Base-by-base conservation (phyloP, 2,797 vertebrate species). In the Natrix natrix region DNA sequence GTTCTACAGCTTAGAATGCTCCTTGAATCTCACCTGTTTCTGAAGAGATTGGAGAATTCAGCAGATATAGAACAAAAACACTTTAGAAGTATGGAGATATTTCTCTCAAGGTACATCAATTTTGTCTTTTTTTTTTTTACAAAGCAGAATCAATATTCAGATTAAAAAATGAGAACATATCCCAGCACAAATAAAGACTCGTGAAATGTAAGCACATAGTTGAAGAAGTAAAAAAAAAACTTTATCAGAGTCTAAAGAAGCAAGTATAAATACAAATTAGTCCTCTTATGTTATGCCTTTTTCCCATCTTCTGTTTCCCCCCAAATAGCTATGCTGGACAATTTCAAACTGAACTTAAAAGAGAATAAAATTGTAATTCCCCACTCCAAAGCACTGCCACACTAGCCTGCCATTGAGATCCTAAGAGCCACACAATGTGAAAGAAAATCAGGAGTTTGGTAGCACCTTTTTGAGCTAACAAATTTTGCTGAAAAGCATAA, bases 221-320 rank as follows among this genome's bases (percentile, higher is more conserved):
- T 63, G 52, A n/a, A 60, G 56, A 93, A 13, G n/a, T 1, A 28
- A 56, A 93, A 91, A 28, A 56, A 93, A 91, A 92, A 55, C 8
- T 90, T 52, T 17, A 61, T 60, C 32, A 91, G 61, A 74, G 0
- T 5, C 20, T 61, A 90, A 91, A 92, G 63, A 63, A 92, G 86
- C 48, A 59, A 32, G 92, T 37, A 69, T 78, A 12, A 8, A 16
- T 89, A 55, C 13, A 48, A 43, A 91, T 86, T 32, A 43, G 26
- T 90, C 66, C 89, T 92, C 48, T 89, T 78, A 26, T 37, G 6
- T 91, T 13, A 87, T 48, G 43, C 20, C 66, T 8, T 16, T 6
- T 60, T 89, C 88, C 52, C 60, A 22, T 32, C 17, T 16, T 17
- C 8, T 52, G 55, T 61, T 61, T 89, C 0, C 11, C 69, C 37